A percentile compares a stretch with the other conserved stretches of the same genome.
Evolutionary conservation across 2,888 invertebrate genomes (phyloP).

Genomic region (Sarcophaga carnaria): DNA sequence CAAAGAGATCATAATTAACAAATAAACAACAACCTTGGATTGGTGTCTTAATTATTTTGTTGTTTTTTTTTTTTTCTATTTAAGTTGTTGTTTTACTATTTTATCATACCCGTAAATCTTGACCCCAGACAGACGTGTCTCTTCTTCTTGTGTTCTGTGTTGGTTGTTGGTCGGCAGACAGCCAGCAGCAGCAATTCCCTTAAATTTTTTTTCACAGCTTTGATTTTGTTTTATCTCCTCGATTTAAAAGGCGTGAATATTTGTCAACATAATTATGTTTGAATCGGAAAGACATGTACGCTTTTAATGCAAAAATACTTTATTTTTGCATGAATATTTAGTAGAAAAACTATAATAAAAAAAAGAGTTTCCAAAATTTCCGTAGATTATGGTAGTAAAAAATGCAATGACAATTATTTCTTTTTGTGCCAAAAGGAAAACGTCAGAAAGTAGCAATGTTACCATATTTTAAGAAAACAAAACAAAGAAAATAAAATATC

Average conservation of each 20-base stretch:
- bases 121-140: constrained; percentile 44
- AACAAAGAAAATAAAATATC: background rate
- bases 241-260: constrained; percentile 2
- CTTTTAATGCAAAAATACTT: constrained; percentile 45
- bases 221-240: background rate
- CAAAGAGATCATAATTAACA: constrained; percentile 1
- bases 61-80: constrained; percentile 13
- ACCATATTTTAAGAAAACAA: constrained; percentile 7
- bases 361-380: constrained; percentile 31
- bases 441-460: constrained; percentile 27
- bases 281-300: constrained; percentile 10
- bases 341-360: constrained; percentile 39
- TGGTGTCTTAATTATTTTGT: constrained; percentile 3
- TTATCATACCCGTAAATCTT: constrained; percentile 36
- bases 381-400: constrained; percentile 32
- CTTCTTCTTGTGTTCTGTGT: constrained; percentile 4
- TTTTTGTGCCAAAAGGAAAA: constrained; percentile 28
- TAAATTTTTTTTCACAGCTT: constrained; percentile 18
- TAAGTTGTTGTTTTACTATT: background rate
- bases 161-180: constrained; percentile 13
- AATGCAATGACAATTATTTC: constrained; percentile 62
- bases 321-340: constrained; percentile 49
- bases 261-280: constrained; percentile 35
- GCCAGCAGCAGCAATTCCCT: constrained; percentile 4
- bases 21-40: constrained; percentile 32